Base-by-base conservation (phyloP, 1,140 invertebrate genomes). In the Nymphalis io region DNA sequence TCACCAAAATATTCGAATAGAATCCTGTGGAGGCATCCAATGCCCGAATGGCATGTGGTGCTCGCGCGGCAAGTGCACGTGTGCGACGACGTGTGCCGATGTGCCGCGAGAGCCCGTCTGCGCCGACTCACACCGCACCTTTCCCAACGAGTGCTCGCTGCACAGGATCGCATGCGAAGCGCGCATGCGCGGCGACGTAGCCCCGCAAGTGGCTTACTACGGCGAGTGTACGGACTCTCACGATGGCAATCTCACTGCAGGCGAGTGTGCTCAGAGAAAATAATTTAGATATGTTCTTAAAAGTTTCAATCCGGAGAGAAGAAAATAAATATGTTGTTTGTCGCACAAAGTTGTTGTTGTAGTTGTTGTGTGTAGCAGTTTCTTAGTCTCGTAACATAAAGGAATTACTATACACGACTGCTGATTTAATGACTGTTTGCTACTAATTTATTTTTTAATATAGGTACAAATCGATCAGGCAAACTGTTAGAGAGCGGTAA, bases 131-230 rank as follows among this genome's bases (percentile, higher is more conserved):
- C 93, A 94, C 70, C 93, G 93, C 48, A 97, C 96, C 0, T 98
- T 96, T 85, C 85, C 93, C 63, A 97, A 96, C 84, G 96, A 97
- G 87, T 98, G 97, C 82, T 95, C 97, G 73, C 93, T 98, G 83
- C 95, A 95, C 75, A 94, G 94, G 76, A 94, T 94, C 0, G 93
- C 93, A 11, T 96, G 95, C 83, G 92, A 94, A 72, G 92, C 93
- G 57, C 76, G 81, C 21, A 91, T 93, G 72, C 73, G 88, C 0
- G 86, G 84, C 0, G 86, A 88, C 0, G 75, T 87, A 39, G 85
- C 92, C 0, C 88, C 95, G 27, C 93, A 87, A 51, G 94, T 96
- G 46, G 93, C 94, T 40, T 96, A 97, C 88, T 96, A 96, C 81
- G 96, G 96, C 1, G 95, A 97, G 69, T 97, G 96, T 85, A 92